phyloP scores from a whole-genome alignment of 2,113 vertebrate species.

The Malurus alboscapulatus region DNA sequence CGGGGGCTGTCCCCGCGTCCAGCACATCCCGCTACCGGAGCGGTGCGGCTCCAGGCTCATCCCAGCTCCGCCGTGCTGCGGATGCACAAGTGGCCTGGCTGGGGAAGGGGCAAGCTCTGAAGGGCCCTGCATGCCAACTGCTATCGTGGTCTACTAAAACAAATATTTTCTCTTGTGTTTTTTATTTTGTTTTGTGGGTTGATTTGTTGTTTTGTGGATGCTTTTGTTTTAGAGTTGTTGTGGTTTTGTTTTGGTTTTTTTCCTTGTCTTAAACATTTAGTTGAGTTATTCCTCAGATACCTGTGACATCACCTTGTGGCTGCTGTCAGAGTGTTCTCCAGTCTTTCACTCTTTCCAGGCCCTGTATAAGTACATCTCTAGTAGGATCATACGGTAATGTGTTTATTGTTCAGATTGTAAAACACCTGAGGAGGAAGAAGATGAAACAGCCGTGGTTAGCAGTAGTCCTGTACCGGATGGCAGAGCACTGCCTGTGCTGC shows the following conservation, averaged over 20 bases:
- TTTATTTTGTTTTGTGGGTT: neutral
- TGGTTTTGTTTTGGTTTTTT: neutral
- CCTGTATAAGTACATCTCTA: neutral
- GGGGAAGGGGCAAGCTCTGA: neutral
- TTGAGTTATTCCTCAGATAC: neutral
- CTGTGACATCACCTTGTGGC: rapidly evolving
- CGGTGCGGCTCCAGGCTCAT: rapidly evolving
- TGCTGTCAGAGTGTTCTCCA: neutral
- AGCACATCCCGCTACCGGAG: neutral
- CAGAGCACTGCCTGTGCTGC: neutral
- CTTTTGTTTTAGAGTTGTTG: neutral
- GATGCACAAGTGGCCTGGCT: neutral
- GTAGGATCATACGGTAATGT: neutral
- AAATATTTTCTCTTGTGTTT: neutral
- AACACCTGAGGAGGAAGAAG: neutral
- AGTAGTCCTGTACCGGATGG: neutral
- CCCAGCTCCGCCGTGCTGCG: neutral
- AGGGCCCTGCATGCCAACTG: rapidly evolving
- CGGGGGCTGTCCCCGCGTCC: neutral
- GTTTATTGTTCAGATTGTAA: neutral
- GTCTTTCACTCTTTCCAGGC: neutral
- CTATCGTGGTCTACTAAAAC: neutral
- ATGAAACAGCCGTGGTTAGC: neutral
- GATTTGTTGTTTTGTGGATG: neutral
- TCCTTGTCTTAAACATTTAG: neutral